phyloP scores from a whole-genome alignment of 2,113 vertebrate genomes.

The Cyphomyrus plagiostoma region DNA sequence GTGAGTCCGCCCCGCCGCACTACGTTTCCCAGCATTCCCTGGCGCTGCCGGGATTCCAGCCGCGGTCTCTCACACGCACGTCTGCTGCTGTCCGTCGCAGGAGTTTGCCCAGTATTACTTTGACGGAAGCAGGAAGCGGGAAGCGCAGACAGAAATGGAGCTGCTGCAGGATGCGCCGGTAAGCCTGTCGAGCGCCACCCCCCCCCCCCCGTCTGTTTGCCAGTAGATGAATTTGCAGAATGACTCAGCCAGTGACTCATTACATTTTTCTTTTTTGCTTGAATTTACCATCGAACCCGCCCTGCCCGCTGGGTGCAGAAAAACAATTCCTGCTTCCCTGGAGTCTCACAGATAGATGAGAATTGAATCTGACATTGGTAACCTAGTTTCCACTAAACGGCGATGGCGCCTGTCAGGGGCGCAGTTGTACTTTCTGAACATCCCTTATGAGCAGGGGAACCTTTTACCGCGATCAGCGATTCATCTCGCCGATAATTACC shows the following conservation, averaged over 20 bases:
- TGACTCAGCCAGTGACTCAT: neutral
- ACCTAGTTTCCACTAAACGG: neutral
- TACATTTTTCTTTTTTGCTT: neutral
- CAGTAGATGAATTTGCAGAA: neutral
- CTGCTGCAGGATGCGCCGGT: slow-evolving; percentile 57
- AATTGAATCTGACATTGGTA: neutral
- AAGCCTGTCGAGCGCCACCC: neutral
- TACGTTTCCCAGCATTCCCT: neutral
- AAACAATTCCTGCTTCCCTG: neutral
- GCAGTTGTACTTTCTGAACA: neutral
- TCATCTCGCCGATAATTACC: neutral
- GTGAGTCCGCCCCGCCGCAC: slow-evolving; percentile 44
- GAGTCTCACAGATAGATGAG: neutral
- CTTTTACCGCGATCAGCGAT: neutral
- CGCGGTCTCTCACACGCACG: neutral
- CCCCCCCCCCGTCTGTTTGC: too few species aligned
- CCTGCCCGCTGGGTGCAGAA: too few species aligned
- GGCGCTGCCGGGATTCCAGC: neutral
- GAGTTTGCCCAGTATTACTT: slow-evolving; percentile 53
- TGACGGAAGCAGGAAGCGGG: slow-evolving; percentile 36
- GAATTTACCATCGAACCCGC: neutral
- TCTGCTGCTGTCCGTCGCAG: slow-evolving; percentile 29
- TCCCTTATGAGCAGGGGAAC: neutral
- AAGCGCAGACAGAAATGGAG: slow-evolving; percentile 55
- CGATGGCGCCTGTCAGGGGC: neutral